A percentile compares a stretch with the other conserved stretches of the same genome.
These are phyloP conservation scores for Sesia bembeciformis DNA, from an alignment of 2,888 invertebrate species.

Conservation along the genomic window DNA sequence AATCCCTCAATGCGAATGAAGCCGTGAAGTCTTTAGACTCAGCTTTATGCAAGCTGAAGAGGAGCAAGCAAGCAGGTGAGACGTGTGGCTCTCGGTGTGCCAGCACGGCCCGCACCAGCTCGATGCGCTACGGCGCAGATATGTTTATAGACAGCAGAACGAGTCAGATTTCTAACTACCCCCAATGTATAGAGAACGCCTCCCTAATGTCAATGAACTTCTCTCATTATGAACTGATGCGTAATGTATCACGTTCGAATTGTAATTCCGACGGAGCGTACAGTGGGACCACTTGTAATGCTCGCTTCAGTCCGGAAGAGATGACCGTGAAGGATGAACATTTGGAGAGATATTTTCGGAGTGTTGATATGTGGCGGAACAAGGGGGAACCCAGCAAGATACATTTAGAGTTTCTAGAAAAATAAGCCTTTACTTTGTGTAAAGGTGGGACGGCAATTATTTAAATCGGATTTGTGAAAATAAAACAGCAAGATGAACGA, in stretches of 20 bases:
- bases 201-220: constrained; percentile 59
- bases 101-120: constrained; percentile 6
- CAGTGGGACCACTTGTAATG: constrained; percentile 41
- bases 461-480: constrained; percentile 13
- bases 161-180: constrained; percentile 19
- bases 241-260: constrained; percentile 50
- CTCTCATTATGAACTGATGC: constrained; percentile 56
- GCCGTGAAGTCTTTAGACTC: constrained; percentile 45
- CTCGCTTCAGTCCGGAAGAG: constrained; percentile 27
- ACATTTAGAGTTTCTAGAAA: constrained; percentile 23
- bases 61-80: constrained; percentile 40
- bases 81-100: constrained; percentile 19
- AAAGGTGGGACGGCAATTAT: background rate
- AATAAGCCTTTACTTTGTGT: constrained; percentile 9
- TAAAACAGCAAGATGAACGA: constrained; percentile 63
- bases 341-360: constrained; percentile 54
- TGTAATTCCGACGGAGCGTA: constrained; percentile 51
- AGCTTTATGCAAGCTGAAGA: constrained; percentile 42
- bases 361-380: constrained; percentile 49
- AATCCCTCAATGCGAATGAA: constrained; percentile 43
- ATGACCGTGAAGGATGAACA: constrained; percentile 42
- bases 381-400: constrained; percentile 18
- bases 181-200: constrained; percentile 27
- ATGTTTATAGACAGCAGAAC: constrained; percentile 32
- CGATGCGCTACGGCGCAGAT: constrained; percentile 17